Percentiles rank a stretch among this genome's conserved stretches.
Conservation (phyloP, 2,888 invertebrate genomes). For the Pollenia griseotomentosa region DNA sequence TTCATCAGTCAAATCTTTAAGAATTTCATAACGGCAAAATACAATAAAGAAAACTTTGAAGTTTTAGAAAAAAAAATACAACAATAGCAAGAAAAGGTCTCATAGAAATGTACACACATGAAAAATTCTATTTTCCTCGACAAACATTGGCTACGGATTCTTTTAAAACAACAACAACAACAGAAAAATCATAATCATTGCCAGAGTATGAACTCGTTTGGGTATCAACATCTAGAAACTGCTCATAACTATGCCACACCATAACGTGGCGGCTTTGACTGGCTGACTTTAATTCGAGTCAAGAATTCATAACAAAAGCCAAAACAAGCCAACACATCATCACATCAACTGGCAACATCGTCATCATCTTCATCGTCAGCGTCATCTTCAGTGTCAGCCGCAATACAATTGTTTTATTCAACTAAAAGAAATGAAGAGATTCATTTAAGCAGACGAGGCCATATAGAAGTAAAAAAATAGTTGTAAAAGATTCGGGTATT, state of each 20-base stretch:
- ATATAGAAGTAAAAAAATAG: constrained; percentile 28
- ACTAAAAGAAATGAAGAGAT: constrained; percentile 57
- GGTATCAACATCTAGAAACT: neutral
- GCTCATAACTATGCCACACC: constrained; percentile 60
- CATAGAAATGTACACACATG: constrained; percentile 30
- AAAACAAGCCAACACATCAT: constrained; percentile 5
- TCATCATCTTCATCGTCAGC: constrained; percentile 12
- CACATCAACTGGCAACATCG: constrained; percentile 33
- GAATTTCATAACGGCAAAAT: constrained; percentile 59
- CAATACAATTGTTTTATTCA: constrained; percentile 48
- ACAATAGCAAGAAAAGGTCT: constrained; percentile 38
- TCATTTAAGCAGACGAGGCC: constrained; percentile 47
- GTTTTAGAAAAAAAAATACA: constrained; percentile 23
- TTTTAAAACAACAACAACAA: constrained; percentile 33
- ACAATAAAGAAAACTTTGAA: constrained; percentile 26
- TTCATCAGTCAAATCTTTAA: constrained; percentile 43
- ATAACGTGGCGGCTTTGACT: neutral
- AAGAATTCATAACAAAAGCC: constrained; percentile 39
- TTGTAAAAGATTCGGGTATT: constrained; percentile 9
- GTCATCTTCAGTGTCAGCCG: constrained; percentile 44
- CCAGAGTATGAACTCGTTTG: neutral
- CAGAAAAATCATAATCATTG: constrained; percentile 24
- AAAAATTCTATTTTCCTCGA: constrained; percentile 25
- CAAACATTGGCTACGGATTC: constrained; percentile 36
- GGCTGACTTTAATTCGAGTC: constrained; percentile 16